Percentiles rank a stretch among this genome's conserved stretches.
phyloP scores from a whole-genome alignment of 2,113 vertebrate species.

The Channa maculata region DNA sequence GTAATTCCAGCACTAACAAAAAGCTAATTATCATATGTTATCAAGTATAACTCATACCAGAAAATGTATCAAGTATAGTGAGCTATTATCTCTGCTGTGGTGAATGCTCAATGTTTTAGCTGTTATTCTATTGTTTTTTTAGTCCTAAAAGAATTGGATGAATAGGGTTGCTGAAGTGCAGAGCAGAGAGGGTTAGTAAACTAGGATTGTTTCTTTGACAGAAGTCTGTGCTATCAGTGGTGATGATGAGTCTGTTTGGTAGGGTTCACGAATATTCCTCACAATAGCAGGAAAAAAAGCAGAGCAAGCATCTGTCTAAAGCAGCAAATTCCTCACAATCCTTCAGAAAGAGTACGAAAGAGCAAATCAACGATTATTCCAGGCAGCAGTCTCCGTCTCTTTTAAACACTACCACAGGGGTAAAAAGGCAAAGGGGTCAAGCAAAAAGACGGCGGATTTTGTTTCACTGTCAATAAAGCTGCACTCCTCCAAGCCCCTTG shows the following conservation, averaged over 20 bases:
- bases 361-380: slow-evolving; percentile 44
- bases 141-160: not conserved
- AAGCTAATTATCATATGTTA: slow-evolving; percentile 40
- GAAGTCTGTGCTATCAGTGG: not conserved
- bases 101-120: slow-evolving; percentile 24
- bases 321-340: not conserved
- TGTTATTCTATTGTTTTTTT: slow-evolving; percentile 1
- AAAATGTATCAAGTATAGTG: slow-evolving; percentile 39
- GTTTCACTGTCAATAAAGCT: slow-evolving; percentile 70
- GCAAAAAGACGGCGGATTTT: slow-evolving; percentile 43
- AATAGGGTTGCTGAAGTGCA: slow-evolving; percentile 2
- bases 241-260: not conserved
- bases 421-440: slow-evolving; percentile 45
- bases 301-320: not conserved
- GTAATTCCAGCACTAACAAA: slow-evolving; percentile 16
- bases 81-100: slow-evolving; percentile 38
- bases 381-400: slow-evolving; percentile 22
- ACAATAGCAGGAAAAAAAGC: not conserved
- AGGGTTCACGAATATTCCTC: not conserved
- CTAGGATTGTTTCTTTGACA: not conserved
- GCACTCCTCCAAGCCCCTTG: slow-evolving; percentile 38
- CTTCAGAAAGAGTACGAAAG: not conserved
- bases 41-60: slow-evolving; percentile 45
- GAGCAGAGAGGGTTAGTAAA: not conserved
- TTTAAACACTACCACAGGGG: slow-evolving; percentile 38